A percentile compares a stretch with the other conserved stretches of the same genome.
These are phyloP conservation scores for Danio kyathit DNA, from an alignment of 2,797 vertebrate species.

Conservation along the genomic window DNA sequence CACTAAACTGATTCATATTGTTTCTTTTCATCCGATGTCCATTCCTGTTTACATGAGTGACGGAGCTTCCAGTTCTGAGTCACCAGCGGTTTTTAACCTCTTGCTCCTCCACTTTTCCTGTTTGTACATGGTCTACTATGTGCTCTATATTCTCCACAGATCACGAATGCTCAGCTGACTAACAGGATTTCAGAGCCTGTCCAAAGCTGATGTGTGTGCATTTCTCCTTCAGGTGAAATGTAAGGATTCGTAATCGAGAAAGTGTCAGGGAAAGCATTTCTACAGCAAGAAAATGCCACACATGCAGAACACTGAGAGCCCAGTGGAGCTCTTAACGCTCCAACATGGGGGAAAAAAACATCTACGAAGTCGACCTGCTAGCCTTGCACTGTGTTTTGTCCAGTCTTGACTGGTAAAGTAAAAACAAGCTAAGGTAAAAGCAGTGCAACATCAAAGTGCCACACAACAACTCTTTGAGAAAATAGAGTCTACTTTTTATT, in stretches of 20 bases:
- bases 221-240: constrained; percentile 49
- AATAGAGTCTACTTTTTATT: not conserved
- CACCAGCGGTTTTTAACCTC: constrained; percentile 15
- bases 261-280: constrained; percentile 58
- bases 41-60: not conserved
- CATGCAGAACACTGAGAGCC: constrained; percentile 58
- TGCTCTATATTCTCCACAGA: constrained; percentile 11
- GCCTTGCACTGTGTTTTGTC: constrained; percentile 19
- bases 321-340: constrained; percentile 31
- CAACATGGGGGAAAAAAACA: not conserved
- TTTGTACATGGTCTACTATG: not conserved
- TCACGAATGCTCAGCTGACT: constrained; percentile 30
- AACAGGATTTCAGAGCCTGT: constrained; percentile 45
- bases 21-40: not conserved
- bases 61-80: not conserved
- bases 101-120: constrained; percentile 1
- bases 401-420: constrained; percentile 22
- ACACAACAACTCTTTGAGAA: constrained; percentile 12
- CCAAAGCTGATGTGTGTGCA: constrained; percentile 58
- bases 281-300: constrained; percentile 53
- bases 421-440: constrained; percentile 17
- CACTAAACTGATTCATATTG: not conserved
- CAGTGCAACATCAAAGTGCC: not conserved
- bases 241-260: constrained; percentile 43
- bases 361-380: constrained; percentile 17